phyloP scores from a whole-genome alignment of 2,888 invertebrate species.

The Drosophila anomelani region DNA sequence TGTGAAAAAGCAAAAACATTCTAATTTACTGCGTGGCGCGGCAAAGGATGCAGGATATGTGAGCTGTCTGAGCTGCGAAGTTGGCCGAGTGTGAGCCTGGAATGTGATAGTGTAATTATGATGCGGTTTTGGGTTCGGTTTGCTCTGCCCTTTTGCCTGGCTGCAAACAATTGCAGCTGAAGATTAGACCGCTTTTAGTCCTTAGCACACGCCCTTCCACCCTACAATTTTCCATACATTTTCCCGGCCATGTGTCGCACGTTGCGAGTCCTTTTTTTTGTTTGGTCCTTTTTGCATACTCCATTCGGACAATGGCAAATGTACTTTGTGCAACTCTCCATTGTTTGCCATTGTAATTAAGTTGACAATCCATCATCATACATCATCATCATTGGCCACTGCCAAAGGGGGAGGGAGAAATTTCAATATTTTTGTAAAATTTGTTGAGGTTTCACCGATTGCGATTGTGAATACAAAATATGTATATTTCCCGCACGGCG shows the following conservation, averaged over 20 bases:
- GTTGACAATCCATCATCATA: conserved; percentile 83
- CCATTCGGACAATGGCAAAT: conserved; percentile 43
- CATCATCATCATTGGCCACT: conserved; percentile 68
- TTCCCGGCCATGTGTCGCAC: conserved; percentile 48
- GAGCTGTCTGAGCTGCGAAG: conserved; percentile 31
- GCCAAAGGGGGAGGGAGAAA: conserved; percentile 2
- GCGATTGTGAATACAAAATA: conserved; percentile 11
- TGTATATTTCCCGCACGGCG: conserved; percentile 14
- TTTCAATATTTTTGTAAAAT: conserved; percentile 26
- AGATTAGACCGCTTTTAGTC: conserved; percentile 72
- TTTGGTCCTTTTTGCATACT: conserved; percentile 49
- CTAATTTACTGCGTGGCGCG: conserved; percentile 74
- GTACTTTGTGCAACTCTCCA: conserved; percentile 64
- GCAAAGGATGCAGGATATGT: conserved; percentile 64
- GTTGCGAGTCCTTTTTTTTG: conserved; percentile 56
- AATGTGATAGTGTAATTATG: conserved; percentile 81
- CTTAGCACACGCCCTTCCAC: conserved; percentile 45
- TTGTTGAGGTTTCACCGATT: conserved; percentile 41
- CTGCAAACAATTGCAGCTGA: conserved; percentile 65
- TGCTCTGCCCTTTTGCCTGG: conserved; percentile 20
- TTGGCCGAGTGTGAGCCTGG: conserved; percentile 39
- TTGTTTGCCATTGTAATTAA: conserved; percentile 82
- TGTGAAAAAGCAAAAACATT: conserved; percentile 80
- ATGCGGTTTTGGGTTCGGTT: conserved; percentile 65
- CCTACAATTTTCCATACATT: conserved; percentile 12